phyloP scores from a whole-genome alignment of 1,140 invertebrate genomes.

The Drosophila sproati region DNA sequence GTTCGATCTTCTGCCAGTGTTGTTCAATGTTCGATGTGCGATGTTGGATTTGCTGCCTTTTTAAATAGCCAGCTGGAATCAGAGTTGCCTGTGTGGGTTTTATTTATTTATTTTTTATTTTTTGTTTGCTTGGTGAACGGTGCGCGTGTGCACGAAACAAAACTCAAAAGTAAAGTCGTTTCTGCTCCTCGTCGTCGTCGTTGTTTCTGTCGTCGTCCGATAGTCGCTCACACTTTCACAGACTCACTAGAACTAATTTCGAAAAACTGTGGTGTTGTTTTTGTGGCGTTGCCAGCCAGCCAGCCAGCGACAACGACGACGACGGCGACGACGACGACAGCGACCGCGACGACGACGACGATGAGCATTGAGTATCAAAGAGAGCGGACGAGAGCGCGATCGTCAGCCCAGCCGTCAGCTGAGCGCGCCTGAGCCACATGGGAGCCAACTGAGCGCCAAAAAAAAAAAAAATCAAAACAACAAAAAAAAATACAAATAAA shows the following conservation, averaged over 20 bases:
- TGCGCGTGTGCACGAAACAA: constrained; percentile 38
- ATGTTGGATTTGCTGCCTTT: constrained; percentile 2
- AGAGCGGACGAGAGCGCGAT: constrained; percentile 43
- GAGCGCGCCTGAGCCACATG: constrained; percentile 39
- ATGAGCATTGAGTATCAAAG: constrained; percentile 50
- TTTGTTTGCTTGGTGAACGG: constrained; percentile 12
- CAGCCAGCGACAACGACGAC: constrained; percentile 40
- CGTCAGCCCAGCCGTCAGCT: constrained; percentile 35
- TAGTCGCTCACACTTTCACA: constrained; percentile 84
- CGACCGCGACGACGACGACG: constrained; percentile 16
- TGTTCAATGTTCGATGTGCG: not conserved
- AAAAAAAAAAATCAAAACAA: constrained; percentile 18
- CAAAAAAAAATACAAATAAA: constrained; percentile 25
- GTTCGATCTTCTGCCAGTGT: not conserved
- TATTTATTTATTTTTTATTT: too few relatives aligned
- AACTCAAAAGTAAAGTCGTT: constrained; percentile 44
- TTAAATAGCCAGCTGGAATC: constrained; percentile 8
- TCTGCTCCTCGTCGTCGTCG: constrained; percentile 42
- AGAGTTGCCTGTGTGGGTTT: constrained; percentile 23
- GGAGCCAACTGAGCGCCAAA: constrained; percentile 43
- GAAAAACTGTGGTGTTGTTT: constrained; percentile 81
- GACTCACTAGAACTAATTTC: constrained; percentile 84
- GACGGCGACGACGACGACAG: constrained; percentile 8
- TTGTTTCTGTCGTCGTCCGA: constrained; percentile 57
- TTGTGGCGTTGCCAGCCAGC: constrained; percentile 67